A percentile compares a stretch with the other conserved stretches of the same genome.
phyloP scores from a whole-genome alignment of 2,797 vertebrate species.

The Tadarida brasiliensis region DNA sequence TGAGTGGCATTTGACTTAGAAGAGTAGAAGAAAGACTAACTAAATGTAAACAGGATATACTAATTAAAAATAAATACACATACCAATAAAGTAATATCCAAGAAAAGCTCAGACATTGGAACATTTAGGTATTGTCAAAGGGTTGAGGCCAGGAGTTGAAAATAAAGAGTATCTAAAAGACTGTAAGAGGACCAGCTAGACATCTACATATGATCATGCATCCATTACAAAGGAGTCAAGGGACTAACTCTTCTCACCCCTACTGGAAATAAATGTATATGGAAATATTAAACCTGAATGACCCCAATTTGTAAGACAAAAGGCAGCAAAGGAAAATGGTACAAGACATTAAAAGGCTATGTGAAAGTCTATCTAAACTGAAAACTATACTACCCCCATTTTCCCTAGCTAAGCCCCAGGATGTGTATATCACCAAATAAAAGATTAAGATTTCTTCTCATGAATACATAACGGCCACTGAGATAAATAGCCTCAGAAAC shows the following conservation, averaged over 20 bases:
- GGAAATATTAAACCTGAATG: neutral
- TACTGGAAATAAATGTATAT: neutral
- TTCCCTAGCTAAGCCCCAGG: neutral
- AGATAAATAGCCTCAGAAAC: neutral
- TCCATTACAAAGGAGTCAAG: neutral
- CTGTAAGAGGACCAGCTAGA: neutral
- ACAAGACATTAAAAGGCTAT: neutral
- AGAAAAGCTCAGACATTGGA: neutral
- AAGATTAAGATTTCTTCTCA: neutral
- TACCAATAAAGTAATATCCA: neutral
- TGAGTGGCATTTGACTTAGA: neutral
- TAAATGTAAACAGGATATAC: neutral
- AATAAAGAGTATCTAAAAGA: neutral
- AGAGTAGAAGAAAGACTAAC: neutral
- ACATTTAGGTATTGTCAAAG: neutral
- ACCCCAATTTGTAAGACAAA: neutral
- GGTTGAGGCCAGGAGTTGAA: neutral
- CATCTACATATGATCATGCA: neutral
- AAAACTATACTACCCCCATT: neutral
- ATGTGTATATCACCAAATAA: neutral
- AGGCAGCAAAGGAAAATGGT: neutral
- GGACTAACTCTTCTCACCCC: neutral
- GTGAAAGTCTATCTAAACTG: neutral
- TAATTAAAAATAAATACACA: constrained; percentile 19
- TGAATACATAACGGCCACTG: neutral